Evolutionary conservation across 2,888 invertebrate species (phyloP), one percentile per base, ranked within the genome.

Genomic region (Taphrorychus bicolor): DNA sequence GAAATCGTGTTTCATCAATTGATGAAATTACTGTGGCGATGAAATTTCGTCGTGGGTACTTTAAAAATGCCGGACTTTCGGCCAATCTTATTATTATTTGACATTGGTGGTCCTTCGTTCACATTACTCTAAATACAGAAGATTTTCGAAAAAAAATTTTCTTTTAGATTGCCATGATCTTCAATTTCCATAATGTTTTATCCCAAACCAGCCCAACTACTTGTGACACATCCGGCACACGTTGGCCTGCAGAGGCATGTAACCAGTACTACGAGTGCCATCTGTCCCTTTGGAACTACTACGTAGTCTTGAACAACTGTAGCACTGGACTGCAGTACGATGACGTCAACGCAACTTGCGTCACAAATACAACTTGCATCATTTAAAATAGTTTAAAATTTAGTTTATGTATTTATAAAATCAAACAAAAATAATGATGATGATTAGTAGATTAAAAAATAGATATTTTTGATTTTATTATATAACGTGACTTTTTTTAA

Each of bases 201-300:
- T 14, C 59, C 14, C 17, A 51, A 7, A 68, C 68, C 3, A 59
- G 56, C 21, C 69, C 69, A 7, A 32, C 16, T 11, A 40, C 56
- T 7, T 69, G 69, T 22, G 54, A 19, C 32, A 64, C 59, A 14
- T 7, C 23, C 22, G 59, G 59, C 0, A 19, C 59, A 41, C 49
- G 24, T 7, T 64, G 69, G 69, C 51, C 53, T 23, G 57, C 64
- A n/a, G 56, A 16, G 19, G 56, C 64, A 16, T 60, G 69, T 18
- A 64, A 64, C 16, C 64, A 64, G 21, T 64, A 69, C 21, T 69
- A 69, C 52, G 23, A 42, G 5, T 69, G 64, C 24, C 56, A 60
- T 11, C 9, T 60, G n/a, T 64, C 64, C 5, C 41, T 57, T n/a
- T 64, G 69, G 64, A 69, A 64, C 56, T 69, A 69, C 18, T 64